Conservation (phyloP, 2,113 vertebrate genomes). For the Thomomys bottae region DNA sequence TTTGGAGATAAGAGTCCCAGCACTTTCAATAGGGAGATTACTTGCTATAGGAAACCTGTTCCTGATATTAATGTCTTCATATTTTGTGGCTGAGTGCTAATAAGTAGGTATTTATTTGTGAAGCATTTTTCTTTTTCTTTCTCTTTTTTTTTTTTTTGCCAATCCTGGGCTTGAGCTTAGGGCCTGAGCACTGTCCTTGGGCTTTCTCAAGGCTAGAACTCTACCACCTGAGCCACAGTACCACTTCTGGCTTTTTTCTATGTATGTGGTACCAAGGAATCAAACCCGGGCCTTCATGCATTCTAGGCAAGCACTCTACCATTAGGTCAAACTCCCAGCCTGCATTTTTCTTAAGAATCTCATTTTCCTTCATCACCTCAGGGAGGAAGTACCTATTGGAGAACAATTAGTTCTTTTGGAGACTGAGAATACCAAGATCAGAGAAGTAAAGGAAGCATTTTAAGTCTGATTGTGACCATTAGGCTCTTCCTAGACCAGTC, state of each 20-base stretch:
- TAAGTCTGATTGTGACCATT: neutral
- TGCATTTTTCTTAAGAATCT: too few relatives aligned
- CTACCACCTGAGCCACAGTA: too few relatives aligned
- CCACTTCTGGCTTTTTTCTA: too few relatives aligned
- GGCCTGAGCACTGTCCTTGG: too few relatives aligned
- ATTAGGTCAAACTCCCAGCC: too few relatives aligned
- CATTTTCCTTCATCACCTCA: neutral
- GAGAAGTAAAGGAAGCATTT: neutral
- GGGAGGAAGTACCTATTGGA: neutral
- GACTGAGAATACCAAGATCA: neutral
- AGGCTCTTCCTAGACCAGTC: neutral
- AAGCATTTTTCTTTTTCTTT: constrained; percentile 38
- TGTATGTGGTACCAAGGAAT: too few relatives aligned
- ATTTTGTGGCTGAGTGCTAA: neutral
- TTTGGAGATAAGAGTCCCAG: too few relatives aligned
- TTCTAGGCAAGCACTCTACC: too few relatives aligned
- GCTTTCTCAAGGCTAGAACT: too few relatives aligned
- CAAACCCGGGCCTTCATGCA: too few relatives aligned
- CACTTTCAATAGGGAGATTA: neutral
- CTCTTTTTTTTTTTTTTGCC: too few relatives aligned
- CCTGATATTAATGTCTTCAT: neutral
- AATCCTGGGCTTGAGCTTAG: too few relatives aligned
- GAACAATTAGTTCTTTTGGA: neutral
- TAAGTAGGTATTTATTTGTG: constrained; percentile 46
- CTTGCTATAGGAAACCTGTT: constrained; percentile 53